Evolutionary conservation across 2,888 invertebrate species (phyloP).

Genomic region (Aelia acuminata): DNA sequence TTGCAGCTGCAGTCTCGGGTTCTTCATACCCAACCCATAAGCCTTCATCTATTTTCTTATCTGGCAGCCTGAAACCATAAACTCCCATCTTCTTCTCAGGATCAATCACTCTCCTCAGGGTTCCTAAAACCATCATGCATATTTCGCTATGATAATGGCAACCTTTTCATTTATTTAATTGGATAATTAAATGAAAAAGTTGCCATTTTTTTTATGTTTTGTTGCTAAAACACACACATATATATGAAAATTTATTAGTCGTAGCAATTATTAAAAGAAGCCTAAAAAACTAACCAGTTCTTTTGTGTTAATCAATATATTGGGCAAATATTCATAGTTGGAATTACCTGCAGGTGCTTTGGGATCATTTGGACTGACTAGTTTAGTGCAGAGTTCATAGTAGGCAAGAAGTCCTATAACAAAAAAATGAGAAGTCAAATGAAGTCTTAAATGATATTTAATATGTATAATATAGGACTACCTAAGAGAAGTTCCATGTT

Average conservation of each 20-base stretch:
- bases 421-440: not conserved
- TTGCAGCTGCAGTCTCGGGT: slow-evolving; percentile 84
- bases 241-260: not conserved
- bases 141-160: not conserved
- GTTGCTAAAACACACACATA: not conserved
- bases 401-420: slow-evolving; percentile 74
- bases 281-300: not conserved
- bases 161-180: not conserved
- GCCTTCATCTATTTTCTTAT: slow-evolving; percentile 75
- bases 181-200: not conserved
- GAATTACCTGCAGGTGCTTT: slow-evolving; percentile 64
- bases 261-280: not conserved
- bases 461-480: not conserved
- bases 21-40: slow-evolving; percentile 89
- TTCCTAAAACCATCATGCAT: slow-evolving; percentile 65
- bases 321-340: not conserved
- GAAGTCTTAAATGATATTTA: not conserved
- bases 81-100: slow-evolving; percentile 85
- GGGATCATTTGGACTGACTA: slow-evolving; percentile 77
- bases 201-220: not conserved
- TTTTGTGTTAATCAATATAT: not conserved
- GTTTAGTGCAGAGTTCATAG: slow-evolving; percentile 84
- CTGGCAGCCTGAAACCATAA: slow-evolving; percentile 82
- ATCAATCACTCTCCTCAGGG: slow-evolving; percentile 82
- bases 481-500: not conserved